Evolutionary conservation across 2,888 invertebrate genomes (phyloP), one percentile per base, ranked within the genome.

Genomic region (Agonopterix arenella): DNA sequence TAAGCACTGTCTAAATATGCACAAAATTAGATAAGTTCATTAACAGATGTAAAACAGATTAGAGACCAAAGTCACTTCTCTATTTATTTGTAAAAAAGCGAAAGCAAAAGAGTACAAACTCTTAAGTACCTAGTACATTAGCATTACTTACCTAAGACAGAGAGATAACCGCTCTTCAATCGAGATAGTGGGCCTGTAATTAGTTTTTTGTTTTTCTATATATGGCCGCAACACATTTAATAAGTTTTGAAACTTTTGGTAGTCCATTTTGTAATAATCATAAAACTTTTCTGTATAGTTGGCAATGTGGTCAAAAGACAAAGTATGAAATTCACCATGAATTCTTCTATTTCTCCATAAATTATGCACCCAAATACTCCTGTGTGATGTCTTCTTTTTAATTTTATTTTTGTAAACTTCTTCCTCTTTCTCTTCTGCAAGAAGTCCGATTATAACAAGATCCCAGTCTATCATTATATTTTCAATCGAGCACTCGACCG

Each of bases 361-460:
- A 11, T 43, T 11, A 11, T 43, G 43, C 11, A 11, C 43, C 43
- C 43, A 43, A 43, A 43, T 38, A 38, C 38, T 38, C 38, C 38
- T 38, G 38, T 38, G 38, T 38, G 38, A 38, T 38, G 38, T 38
- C 38, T 38, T 38, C 38, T 38, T 38, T 38, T 38, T 38, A 38
- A 38, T 38, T 38, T 38, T 38, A 38, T 38, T 38, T 38, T 38
- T 13, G 13, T 13, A 13, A 42, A 11, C 42, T 42, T 42, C 45
- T 47, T 50, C 50, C 43, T 50, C 50, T 50, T 50, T 47, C 44
- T 47, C 50, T 50, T 50, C 47, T 50, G 50, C 50, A 38, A 50
- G 50, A 44, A 50, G 47, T 50, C 47, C 47, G 47, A 50, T 47
- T 47, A 47, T 42, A 47, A 47, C 47, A 46, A 50, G 44, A 46